A percentile compares a stretch with the other conserved stretches of the same genome.
Evolutionary conservation across 2,888 invertebrate species (phyloP).

Genomic region (Synanthedon formicaeformis): DNA sequence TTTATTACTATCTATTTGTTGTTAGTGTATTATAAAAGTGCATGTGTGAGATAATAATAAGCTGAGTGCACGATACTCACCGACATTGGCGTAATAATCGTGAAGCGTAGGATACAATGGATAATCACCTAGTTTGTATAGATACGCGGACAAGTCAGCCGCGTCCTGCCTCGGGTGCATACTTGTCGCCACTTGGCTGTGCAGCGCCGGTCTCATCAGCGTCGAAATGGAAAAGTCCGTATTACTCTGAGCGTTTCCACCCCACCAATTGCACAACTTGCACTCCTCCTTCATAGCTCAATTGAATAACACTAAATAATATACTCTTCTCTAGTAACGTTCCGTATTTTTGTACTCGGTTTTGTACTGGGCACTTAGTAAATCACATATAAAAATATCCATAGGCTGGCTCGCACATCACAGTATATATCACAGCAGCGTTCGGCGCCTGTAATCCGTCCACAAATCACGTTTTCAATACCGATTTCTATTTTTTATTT

Average conservation of each 20-base stretch:
- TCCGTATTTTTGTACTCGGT: slow-evolving; percentile 70
- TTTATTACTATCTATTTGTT: neutral
- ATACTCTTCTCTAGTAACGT: slow-evolving; percentile 29
- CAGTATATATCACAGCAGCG: slow-evolving; percentile 65
- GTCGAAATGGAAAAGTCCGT: slow-evolving; percentile 65
- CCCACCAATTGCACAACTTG: slow-evolving; percentile 61
- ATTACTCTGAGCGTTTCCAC: slow-evolving; percentile 35
- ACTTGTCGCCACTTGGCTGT: slow-evolving; percentile 32
- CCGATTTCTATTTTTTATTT: slow-evolving; percentile 1
- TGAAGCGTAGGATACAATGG: slow-evolving; percentile 57
- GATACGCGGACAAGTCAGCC: slow-evolving; percentile 62
- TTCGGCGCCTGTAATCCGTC: slow-evolving; percentile 31
- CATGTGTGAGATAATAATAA: slow-evolving; percentile 10
- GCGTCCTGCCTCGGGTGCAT: slow-evolving; percentile 57
- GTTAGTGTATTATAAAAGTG: slow-evolving; percentile 20
- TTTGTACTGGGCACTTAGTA: slow-evolving; percentile 66
- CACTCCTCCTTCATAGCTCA: slow-evolving; percentile 64
- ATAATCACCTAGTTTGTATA: slow-evolving; percentile 70
- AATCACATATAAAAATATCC: slow-evolving; percentile 70
- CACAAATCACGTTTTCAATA: slow-evolving; percentile 4
- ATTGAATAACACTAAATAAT: slow-evolving; percentile 6
- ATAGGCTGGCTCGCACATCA: slow-evolving; percentile 61
- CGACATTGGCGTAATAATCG: slow-evolving; percentile 48
- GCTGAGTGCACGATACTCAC: slow-evolving; percentile 58
- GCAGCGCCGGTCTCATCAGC: slow-evolving; percentile 54